Conservation (phyloP, 1,140 invertebrate species). For the Periplaneta americana region DNA sequence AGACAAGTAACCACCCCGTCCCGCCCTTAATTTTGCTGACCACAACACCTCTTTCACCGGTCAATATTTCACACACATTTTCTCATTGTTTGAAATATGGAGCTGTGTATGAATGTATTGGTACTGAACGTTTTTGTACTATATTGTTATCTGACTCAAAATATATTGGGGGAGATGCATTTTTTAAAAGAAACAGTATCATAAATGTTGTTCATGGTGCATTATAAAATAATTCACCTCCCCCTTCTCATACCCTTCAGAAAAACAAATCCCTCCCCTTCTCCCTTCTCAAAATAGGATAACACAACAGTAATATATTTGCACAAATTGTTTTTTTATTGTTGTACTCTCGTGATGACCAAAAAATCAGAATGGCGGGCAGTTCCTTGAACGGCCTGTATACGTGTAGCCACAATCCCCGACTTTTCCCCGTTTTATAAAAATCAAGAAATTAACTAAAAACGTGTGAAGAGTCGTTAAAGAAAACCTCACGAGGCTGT, state of each 20-base stretch:
- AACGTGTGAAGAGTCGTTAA: not conserved
- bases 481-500: conserved; percentile 4
- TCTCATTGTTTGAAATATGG: not conserved
- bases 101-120: not conserved
- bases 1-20: not conserved
- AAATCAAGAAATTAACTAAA: not conserved
- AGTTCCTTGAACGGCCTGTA: not conserved
- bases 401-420: not conserved
- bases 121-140: not conserved
- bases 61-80: not conserved
- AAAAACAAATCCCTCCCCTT: not conserved
- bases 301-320: not conserved
- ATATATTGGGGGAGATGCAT: not conserved
- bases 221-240: not conserved
- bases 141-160: not conserved
- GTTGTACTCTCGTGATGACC: not conserved
- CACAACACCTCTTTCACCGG: not conserved
- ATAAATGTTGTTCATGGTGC: not conserved
- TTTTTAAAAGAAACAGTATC: not conserved
- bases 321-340: not conserved
- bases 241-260: not conserved
- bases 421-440: not conserved
- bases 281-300: too few species aligned
- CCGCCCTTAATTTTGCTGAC: not conserved
- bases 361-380: not conserved